These are phyloP conservation scores for Xiphias gladius DNA, from an alignment of 2,113 vertebrate genomes.

Conservation along the genomic window DNA sequence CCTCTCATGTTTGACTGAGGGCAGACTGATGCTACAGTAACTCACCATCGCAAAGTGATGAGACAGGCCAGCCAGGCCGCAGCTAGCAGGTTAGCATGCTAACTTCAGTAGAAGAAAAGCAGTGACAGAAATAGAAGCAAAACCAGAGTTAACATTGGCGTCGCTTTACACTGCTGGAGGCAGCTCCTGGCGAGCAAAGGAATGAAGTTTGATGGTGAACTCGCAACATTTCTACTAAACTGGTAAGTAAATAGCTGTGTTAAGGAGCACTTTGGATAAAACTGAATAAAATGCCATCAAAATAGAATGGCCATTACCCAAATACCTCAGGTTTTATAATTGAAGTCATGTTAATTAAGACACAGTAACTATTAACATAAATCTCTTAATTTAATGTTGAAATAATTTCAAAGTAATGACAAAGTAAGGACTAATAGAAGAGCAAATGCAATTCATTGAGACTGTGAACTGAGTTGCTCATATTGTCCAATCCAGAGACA, in stretches of 20 bases:
- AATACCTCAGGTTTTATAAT: background rate
- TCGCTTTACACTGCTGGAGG: no score
- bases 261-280: slow-evolving; percentile 40
- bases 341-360: slow-evolving; percentile 11
- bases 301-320: background rate
- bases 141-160: no score
- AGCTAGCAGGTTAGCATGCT: no score
- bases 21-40: no score
- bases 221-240: no score
- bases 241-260: background rate
- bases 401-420: background rate
- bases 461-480: background rate
- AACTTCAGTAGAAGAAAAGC: no score
- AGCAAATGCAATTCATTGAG: background rate
- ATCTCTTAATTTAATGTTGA: slow-evolving; percentile 20
- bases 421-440: background rate
- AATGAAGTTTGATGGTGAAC: no score
- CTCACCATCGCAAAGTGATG: no score
- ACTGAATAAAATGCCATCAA: background rate
- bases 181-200: no score
- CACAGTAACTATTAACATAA: background rate
- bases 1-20: no score
- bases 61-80: no score
- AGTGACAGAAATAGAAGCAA: no score
- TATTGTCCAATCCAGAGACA: slow-evolving; percentile 27